Conservation (phyloP, 1,140 invertebrate species). For the Danaus plexippus region DNA sequence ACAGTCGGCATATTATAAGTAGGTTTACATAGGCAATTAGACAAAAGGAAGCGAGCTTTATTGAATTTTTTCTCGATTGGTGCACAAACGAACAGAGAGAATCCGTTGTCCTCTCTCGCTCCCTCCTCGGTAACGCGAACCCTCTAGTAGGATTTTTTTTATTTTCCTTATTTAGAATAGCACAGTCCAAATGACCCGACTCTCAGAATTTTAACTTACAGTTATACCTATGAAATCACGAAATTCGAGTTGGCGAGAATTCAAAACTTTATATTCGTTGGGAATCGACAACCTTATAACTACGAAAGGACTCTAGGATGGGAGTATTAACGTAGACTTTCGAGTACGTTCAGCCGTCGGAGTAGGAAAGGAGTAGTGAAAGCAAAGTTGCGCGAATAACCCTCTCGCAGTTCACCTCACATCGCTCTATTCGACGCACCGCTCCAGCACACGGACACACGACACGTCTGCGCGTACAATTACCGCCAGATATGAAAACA, state of each 20-base stretch:
- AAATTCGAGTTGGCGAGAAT: conserved; percentile 31
- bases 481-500: conserved; percentile 35
- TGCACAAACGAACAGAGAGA: conserved; percentile 64
- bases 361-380: conserved; percentile 38
- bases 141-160: conserved; percentile 41
- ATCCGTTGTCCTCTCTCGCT: conserved; percentile 49
- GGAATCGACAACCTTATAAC: conserved; percentile 12
- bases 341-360: conserved; percentile 29
- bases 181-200: conserved; percentile 6
- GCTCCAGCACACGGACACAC: conserved; percentile 19
- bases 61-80: conserved; percentile 69
- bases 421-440: conserved; percentile 19
- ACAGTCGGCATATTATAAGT: conserved; percentile 45
- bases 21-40: conserved; percentile 65
- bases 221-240: conserved; percentile 2
- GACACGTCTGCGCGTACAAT: conserved; percentile 29
- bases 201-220: conserved; percentile 11
- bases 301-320: conserved; percentile 17
- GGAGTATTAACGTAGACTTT: conserved; percentile 29
- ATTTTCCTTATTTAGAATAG: conserved; percentile 34
- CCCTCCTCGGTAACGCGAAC: conserved; percentile 31
- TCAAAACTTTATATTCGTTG: conserved; percentile 44
- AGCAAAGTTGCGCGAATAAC: conserved; percentile 50
- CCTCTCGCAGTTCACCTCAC: conserved; percentile 32
- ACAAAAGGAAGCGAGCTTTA: conserved; percentile 65